Evolutionary conservation across 2,113 vertebrate species (phyloP), one percentile per base, ranked within the genome.

Genomic region (Mus spicilegus): DNA sequence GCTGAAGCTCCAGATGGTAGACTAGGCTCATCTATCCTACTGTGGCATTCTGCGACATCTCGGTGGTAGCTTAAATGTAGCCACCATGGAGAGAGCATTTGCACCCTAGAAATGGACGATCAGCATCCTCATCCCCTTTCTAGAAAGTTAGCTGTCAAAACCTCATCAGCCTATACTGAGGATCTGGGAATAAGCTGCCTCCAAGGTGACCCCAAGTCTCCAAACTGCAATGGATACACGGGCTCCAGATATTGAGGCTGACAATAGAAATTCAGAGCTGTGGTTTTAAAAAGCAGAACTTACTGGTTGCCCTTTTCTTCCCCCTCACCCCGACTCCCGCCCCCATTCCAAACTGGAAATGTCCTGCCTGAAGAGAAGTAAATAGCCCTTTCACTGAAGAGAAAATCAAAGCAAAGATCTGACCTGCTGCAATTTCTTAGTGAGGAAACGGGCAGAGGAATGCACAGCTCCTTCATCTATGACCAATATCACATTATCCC

Each of bases 401-500:
- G 87, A 42, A 69, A 89, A 85, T 49, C 58, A 58, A 93, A 94
- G 90, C 6, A 26, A 89, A 94, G 77, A 89, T 80, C 75, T 51
- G 95, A 94, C 49, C 77, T 20, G 77, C 56, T 95, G 81, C 65
- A 80, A 56, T 94, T 92, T 87, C 92, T 93, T 80, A 80, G 86
- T 63, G 5, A 81, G 73, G 63, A 95, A 75, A 86, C 5, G 36
- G 70, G 10, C 93, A 87, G 92, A 84, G 46, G 63, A 51, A 14
- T 0, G 56, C 42, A 49, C 63, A 51, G 77, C 65, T 42, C 65
- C 24, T 90, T 97, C 85, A 36, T 94, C 86, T 96, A 72, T 92
- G 90, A 90, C n/a, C 0, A 20, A 69, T 95, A 94, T 96, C 78
- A 90, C 93, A 95, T 95, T 95, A 97, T 87, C 81, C 24, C 61